A percentile compares a stretch with the other conserved stretches of the same genome.
Evolutionary conservation across 2,888 invertebrate genomes (phyloP).

Genomic region (Pantelozetes paolii): DNA sequence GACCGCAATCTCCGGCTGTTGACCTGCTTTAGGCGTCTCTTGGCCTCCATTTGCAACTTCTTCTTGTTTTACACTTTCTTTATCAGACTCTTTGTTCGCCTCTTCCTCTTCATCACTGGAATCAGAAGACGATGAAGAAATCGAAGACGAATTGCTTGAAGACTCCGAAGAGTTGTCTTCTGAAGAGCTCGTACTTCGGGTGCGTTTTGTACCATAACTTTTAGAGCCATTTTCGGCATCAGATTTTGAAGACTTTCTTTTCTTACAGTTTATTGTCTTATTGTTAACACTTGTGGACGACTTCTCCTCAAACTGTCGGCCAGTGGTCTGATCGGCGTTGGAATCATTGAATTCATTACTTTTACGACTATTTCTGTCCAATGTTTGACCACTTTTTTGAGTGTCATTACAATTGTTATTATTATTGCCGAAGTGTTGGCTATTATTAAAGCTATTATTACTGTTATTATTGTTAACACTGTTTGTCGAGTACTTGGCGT

Average conservation of each 20-base stretch:
- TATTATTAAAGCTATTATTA: not conserved
- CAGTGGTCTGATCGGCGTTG: slow-evolving; percentile 8
- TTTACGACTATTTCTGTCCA: slow-evolving; percentile 23
- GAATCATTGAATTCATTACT: slow-evolving; percentile 23
- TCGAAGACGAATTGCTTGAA: slow-evolving; percentile 36
- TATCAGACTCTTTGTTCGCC: slow-evolving; percentile 30
- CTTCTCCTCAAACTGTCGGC: slow-evolving; percentile 29
- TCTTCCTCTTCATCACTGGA: slow-evolving; percentile 41
- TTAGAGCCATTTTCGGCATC: slow-evolving; percentile 28
- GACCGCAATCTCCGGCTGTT: slow-evolving; percentile 33
- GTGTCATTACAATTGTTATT: slow-evolving; percentile 11
- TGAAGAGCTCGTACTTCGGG: slow-evolving; percentile 38
- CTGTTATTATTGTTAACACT: slow-evolving; percentile 1
- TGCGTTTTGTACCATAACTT: slow-evolving; percentile 25
- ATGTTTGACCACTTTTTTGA: not conserved
- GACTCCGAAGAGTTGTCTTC: slow-evolving; percentile 34
- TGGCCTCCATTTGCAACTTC: slow-evolving; percentile 1
- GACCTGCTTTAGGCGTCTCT: slow-evolving; percentile 33
- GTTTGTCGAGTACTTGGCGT: not conserved
- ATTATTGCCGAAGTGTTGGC: not conserved
- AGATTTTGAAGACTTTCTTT: slow-evolving; percentile 30
- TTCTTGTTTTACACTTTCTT: slow-evolving; percentile 16
- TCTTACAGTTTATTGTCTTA: slow-evolving; percentile 9
- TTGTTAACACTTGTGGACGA: not conserved
- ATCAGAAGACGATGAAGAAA: slow-evolving; percentile 35